Conservation (phyloP, 2,113 vertebrate species). For the Channa argus region DNA sequence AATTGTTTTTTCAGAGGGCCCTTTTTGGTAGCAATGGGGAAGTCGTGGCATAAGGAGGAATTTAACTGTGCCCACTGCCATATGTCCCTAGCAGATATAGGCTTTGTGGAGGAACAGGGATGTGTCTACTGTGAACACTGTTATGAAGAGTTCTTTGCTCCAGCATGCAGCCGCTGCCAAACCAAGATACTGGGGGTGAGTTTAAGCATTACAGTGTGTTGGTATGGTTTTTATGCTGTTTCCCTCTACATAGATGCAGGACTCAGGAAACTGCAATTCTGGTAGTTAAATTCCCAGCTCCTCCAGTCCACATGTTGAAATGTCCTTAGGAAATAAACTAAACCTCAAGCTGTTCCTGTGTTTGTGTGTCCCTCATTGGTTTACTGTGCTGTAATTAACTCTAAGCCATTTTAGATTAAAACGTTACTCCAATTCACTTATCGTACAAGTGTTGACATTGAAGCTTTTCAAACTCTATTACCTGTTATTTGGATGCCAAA, state of each 20-base stretch:
- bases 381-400: too few relatives aligned
- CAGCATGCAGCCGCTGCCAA: conserved; percentile 92
- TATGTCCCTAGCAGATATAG: conserved; percentile 91
- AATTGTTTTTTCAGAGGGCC: conserved; percentile 87
- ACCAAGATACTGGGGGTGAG: conserved; percentile 88
- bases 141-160: conserved; percentile 97
- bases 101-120: conserved; percentile 95
- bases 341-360: too few relatives aligned
- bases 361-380: too few relatives aligned
- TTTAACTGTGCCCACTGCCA: conserved; percentile 94
- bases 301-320: too few relatives aligned
- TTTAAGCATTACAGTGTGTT: conserved; percentile 69
- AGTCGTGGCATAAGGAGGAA: conserved; percentile 97
- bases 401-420: too few relatives aligned
- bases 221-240: too few relatives aligned
- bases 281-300: too few relatives aligned
- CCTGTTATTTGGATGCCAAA: conserved; percentile 19
- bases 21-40: conserved; percentile 95
- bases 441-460: conserved; percentile 4
- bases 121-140: conserved; percentile 93
- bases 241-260: too few relatives aligned
- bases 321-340: too few relatives aligned
- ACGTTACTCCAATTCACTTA: too few relatives aligned
- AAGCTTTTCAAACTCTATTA: conserved; percentile 8
- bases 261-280: too few relatives aligned